Conservation (phyloP, 2,888 invertebrate species). For the Craniophora ligustri region DNA sequence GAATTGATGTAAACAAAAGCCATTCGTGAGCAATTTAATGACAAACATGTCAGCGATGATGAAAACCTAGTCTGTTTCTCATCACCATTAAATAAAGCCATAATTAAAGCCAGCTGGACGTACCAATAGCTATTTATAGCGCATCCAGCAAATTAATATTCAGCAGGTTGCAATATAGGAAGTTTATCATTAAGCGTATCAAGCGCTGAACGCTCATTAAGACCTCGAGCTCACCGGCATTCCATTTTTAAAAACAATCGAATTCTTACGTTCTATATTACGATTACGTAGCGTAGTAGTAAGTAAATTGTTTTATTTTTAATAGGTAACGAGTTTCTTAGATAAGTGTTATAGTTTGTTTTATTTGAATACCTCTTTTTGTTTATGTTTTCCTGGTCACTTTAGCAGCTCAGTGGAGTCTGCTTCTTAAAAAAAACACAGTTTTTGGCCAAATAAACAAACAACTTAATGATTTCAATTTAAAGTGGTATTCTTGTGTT, state of each 20-base stretch:
- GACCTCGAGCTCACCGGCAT: background rate
- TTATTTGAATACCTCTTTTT: too few species aligned
- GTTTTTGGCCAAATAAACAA: too few species aligned
- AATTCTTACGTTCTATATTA: background rate
- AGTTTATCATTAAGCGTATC: constrained; percentile 37
- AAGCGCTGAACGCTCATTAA: constrained; percentile 10
- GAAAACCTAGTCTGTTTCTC: constrained; percentile 20
- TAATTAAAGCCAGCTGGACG: constrained; percentile 20
- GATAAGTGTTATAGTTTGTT: too few species aligned
- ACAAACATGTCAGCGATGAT: background rate
- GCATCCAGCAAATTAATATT: constrained; percentile 33
- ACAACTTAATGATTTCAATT: too few species aligned
- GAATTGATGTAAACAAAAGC: too few species aligned
- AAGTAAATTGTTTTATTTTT: too few species aligned
- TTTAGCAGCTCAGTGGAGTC: too few species aligned
- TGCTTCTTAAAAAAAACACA: too few species aligned
- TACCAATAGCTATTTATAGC: constrained; percentile 24
- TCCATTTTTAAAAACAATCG: background rate
- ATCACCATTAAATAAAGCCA: constrained; percentile 2
- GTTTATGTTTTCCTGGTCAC: too few species aligned
- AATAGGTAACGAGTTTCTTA: too few species aligned
- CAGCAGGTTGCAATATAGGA: constrained; percentile 28
- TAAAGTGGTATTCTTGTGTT: too few species aligned
- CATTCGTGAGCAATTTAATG: background rate
- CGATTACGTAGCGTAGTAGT: too few species aligned